Base-by-base conservation (phyloP, 2,888 invertebrate species). In the Dromius quadrimaculatus region DNA sequence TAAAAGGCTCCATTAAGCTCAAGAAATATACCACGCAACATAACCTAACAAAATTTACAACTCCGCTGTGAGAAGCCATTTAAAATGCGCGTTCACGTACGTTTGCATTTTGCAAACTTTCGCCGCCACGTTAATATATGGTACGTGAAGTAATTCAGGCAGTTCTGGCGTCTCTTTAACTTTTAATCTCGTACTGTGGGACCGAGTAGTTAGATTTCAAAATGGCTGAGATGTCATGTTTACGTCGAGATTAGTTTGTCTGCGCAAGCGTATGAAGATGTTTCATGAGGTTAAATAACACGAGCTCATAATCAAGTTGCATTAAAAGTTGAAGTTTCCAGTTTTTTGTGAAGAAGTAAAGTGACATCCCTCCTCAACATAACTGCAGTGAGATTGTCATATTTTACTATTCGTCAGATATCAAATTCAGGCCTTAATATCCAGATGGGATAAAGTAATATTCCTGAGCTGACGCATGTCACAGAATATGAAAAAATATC, bases 61-160 rank as follows among this genome's bases (percentile, higher is more conserved):
- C 23, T 11, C 23, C 50, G 50, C 23, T 50, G 22, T 22, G 19
- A 50, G 50, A 28, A 28, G 23, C 28, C 28, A 59, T 59, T 59
- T 59, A 59, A 36, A 59, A 59, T 59, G 57, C 57, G 36, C 36
- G 34, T 59, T 59, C 57, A 59, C 57, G 36, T 59, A 36, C 57
- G 57, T 59, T 59, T 59, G 57, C 57, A 59, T 59, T 59, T 28
- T 59, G 36, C 36, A 59, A 59, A 59, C 34, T 59, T 59, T 59
- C 36, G 34, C 57, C 34, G 57, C 36, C 36, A 34, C 34, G 57
- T 59, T 59, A 59, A 59, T 59, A 59, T 59, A 59, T 59, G 19
- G 36, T 34, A 59, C 59, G 59, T 59, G 59, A n/a, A 59, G 59
- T 59, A 59, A 59, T 59, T 59, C 59, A 9, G 20, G 59, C 59